phyloP scores from a whole-genome alignment of 2,797 vertebrate genomes.

The Phylloscopus collybita region DNA sequence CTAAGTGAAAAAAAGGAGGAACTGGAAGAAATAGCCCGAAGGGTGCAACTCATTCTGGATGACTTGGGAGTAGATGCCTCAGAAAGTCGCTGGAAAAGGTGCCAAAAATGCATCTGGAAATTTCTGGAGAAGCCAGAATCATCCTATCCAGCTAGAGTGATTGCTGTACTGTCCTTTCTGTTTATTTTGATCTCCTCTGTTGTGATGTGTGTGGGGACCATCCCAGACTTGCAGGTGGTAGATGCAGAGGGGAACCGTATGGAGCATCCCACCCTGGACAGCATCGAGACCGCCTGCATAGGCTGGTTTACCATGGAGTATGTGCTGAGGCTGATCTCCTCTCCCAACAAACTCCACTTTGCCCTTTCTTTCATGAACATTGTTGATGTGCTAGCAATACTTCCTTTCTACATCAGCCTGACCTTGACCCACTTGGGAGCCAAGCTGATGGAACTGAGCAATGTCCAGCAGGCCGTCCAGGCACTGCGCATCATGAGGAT shows the following conservation, averaged over 20 bases:
- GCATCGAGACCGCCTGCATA: constrained; percentile 93
- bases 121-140: constrained; percentile 97
- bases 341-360: constrained; percentile 91
- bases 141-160: constrained; percentile 85
- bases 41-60: constrained; percentile 91
- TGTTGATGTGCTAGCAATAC: constrained; percentile 91
- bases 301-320: constrained; percentile 96
- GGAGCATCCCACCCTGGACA: constrained; percentile 91
- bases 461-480: constrained; percentile 95
- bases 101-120: constrained; percentile 90
- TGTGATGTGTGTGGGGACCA: constrained; percentile 95
- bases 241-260: constrained; percentile 86
- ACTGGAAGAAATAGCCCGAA: constrained; percentile 90
- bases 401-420: constrained; percentile 94
- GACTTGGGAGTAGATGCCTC: constrained; percentile 87
- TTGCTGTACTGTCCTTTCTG: constrained; percentile 92
- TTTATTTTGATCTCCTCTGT: constrained; percentile 90
- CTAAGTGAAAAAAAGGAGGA: constrained; percentile 93
- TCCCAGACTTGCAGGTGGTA: constrained; percentile 91
- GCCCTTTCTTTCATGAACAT: constrained; percentile 93
- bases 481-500: constrained; percentile 94
- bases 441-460: constrained; percentile 91
- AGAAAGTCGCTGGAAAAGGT: constrained; percentile 83
- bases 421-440: constrained; percentile 90
- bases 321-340: constrained; percentile 87